These are phyloP conservation scores for Hypsopygia costalis DNA, from an alignment of 2,888 invertebrate species.

Conservation along the genomic window DNA sequence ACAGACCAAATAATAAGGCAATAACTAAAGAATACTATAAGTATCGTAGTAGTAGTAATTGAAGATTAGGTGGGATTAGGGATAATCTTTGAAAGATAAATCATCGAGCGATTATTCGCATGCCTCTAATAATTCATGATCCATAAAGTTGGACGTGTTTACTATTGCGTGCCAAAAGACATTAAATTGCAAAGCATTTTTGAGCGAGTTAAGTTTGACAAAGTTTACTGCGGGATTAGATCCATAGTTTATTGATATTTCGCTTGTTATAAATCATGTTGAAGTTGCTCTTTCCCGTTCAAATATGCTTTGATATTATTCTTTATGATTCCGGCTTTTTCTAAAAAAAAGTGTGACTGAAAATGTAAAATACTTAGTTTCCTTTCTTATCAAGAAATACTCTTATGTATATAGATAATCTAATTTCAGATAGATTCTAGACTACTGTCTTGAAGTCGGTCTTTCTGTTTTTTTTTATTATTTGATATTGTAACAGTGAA, in stretches of 20 bases:
- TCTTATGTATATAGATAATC: not conserved
- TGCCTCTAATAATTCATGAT: conserved; percentile 19
- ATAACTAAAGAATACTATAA: conserved; percentile 59
- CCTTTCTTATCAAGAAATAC: too few species aligned
- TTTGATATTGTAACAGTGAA: not conserved
- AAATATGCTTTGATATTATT: not conserved
- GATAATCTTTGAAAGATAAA: conserved; percentile 12
- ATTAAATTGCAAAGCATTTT: conserved; percentile 35
- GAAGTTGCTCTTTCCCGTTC: not conserved
- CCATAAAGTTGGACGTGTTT: conserved; percentile 22
- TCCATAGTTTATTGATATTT: not conserved
- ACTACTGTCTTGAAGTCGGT: too few species aligned
- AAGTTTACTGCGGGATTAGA: conserved; percentile 6
- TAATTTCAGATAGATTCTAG: not conserved
- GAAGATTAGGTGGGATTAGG: conserved; percentile 30
- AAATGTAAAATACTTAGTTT: not conserved
- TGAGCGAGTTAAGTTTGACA: conserved; percentile 12
- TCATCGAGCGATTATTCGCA: conserved; percentile 13
- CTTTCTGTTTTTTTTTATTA: not conserved
- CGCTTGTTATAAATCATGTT: not conserved
- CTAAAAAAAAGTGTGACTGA: not conserved
- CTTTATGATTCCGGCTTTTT: not conserved
- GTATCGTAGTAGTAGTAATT: conserved; percentile 43
- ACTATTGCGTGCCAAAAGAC: conserved; percentile 69
- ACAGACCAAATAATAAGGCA: conserved; percentile 68